Conservation (phyloP, 2,113 vertebrate genomes). For the human region GRCh38 chr11:132150501-132151000, state of each 20-base stretch:
- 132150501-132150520: neutral
- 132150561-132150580: neutral
- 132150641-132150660: too few relatives aligned
- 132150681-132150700: neutral
- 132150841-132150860: neutral
- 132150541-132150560: neutral
- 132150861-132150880: too few relatives aligned
- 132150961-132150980: neutral
- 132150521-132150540: neutral
- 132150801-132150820: rapidly evolving
- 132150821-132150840: rapidly evolving
- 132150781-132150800: neutral
- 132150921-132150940: neutral
- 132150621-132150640: neutral
- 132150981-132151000: neutral
- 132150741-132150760: neutral
- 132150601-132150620: neutral
- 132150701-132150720: neutral
- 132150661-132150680: neutral
- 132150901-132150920: neutral
- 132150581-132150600: neutral
- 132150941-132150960: neutral
- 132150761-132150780: rapidly evolving
- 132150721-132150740: neutral
- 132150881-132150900: neutral